Percentiles rank a stretch among this genome's conserved stretches.
phyloP scores from a whole-genome alignment of 2,113 vertebrate genomes.

The Lophotis ruficrista region DNA sequence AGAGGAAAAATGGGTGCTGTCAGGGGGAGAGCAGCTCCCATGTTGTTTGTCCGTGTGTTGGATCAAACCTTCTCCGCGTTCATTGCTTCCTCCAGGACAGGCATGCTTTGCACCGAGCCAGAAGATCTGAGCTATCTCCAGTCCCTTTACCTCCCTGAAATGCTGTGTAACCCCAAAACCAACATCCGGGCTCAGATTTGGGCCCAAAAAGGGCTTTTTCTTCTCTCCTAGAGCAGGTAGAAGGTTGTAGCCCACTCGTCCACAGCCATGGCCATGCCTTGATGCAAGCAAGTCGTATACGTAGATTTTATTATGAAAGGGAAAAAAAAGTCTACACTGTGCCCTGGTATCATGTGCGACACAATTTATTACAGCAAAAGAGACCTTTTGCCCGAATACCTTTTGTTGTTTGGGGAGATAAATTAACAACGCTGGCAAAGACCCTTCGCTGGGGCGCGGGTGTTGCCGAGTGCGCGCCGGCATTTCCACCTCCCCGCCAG shows the following conservation, averaged over 20 bases:
- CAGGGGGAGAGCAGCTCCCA: not conserved
- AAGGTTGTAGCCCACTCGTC: not conserved
- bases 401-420: not conserved
- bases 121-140: not conserved
- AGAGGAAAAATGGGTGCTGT: not conserved
- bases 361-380: not conserved
- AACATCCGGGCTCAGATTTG: not conserved
- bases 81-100: not conserved
- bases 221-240: not conserved
- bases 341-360: not conserved
- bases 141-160: not conserved
- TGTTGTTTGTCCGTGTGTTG: not conserved
- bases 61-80: not conserved
- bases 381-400: not conserved
- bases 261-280: not conserved
- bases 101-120: not conserved
- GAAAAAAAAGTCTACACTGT: not conserved
- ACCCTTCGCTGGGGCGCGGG: not conserved
- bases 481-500: not conserved
- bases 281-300: not conserved
- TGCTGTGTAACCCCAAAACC: not conserved
- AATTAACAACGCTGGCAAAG: not conserved
- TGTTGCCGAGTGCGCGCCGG: not conserved
- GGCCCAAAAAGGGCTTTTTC: not conserved
- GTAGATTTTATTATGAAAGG: not conserved